Percentiles rank a stretch among this genome's conserved stretches.
phyloP scores from a whole-genome alignment of 2,113 vertebrate species.

The Stigmatopora nigra region DNA sequence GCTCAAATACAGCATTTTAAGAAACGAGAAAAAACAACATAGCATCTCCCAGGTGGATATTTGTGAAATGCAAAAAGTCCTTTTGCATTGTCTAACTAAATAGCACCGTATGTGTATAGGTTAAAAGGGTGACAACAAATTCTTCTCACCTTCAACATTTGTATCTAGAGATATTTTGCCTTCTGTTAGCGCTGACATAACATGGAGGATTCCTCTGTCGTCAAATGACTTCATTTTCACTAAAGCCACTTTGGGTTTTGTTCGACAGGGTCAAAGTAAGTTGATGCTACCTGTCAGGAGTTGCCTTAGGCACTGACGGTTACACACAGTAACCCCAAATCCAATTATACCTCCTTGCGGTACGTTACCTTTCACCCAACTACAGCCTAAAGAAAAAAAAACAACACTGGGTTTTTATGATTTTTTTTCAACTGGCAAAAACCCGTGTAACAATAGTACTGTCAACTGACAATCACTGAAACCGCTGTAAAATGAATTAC shows the following conservation, averaged over 20 bases:
- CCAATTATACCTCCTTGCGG: conserved; percentile 28
- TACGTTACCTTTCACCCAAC: conserved; percentile 11
- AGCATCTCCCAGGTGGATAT: conserved; percentile 27
- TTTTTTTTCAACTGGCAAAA: background rate
- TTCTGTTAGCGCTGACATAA: conserved; percentile 52
- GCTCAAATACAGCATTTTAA: conserved; percentile 11
- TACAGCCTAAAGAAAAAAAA: background rate
- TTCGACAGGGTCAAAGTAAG: conserved; percentile 23
- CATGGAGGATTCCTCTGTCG: conserved; percentile 27
- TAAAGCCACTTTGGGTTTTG: conserved; percentile 30
- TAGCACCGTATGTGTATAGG: background rate
- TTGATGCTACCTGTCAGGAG: conserved; percentile 9
- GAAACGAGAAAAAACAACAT: conserved; percentile 11
- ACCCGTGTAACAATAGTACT: background rate
- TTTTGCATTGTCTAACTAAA: background rate
- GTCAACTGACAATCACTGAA: too few species aligned
- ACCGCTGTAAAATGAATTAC: too few species aligned
- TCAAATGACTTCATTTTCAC: conserved; percentile 41
- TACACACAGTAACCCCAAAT: conserved; percentile 22
- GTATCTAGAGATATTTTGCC: conserved; percentile 16
- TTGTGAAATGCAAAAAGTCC: conserved; percentile 23
- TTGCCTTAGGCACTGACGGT: conserved; percentile 20
- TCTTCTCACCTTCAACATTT: conserved; percentile 23
- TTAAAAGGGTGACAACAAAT: conserved; percentile 8
- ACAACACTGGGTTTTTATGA: background rate